Conservation (phyloP, 1,140 invertebrate genomes). For the Helicoverpa zea region DNA sequence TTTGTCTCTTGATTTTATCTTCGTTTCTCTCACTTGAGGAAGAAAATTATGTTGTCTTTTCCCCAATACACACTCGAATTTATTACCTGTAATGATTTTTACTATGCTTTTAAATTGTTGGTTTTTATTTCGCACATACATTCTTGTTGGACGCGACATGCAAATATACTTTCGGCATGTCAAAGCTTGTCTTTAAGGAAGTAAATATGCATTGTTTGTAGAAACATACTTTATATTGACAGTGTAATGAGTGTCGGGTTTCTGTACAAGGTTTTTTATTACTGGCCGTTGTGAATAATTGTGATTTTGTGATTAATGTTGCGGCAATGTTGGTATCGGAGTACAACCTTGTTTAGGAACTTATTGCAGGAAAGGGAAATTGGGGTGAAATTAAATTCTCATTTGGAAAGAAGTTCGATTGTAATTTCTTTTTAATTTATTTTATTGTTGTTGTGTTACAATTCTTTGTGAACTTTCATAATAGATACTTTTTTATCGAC, state of each 20-base stretch:
- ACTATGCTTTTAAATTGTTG: not conserved
- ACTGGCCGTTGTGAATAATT: not conserved
- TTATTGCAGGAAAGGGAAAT: not conserved
- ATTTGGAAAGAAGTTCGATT: not conserved
- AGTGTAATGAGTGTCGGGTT: conserved; percentile 36
- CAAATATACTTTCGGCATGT: conserved; percentile 29
- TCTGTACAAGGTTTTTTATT: conserved; percentile 33
- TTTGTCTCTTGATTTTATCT: conserved; percentile 1
- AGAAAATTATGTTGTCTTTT: conserved; percentile 8
- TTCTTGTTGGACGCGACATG: conserved; percentile 2
- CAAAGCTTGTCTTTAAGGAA: conserved; percentile 21
- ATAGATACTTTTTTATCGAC: not conserved
- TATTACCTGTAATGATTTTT: not conserved
- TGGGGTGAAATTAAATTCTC: not conserved
- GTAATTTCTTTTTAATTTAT: too few species aligned
- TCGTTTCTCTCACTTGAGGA: conserved; percentile 4
- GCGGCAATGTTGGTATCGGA: conserved; percentile 10
- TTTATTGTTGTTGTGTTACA: not conserved
- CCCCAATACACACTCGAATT: not conserved
- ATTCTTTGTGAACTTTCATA: not conserved
- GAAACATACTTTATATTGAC: conserved; percentile 33
- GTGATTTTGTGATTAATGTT: conserved; percentile 7
- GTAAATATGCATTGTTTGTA: conserved; percentile 33
- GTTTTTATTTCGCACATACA: too few species aligned
- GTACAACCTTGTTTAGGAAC: not conserved